These are phyloP conservation scores for Tachypleus tridentatus DNA, from an alignment of 1,140 invertebrate species.

Conservation along the genomic window DNA sequence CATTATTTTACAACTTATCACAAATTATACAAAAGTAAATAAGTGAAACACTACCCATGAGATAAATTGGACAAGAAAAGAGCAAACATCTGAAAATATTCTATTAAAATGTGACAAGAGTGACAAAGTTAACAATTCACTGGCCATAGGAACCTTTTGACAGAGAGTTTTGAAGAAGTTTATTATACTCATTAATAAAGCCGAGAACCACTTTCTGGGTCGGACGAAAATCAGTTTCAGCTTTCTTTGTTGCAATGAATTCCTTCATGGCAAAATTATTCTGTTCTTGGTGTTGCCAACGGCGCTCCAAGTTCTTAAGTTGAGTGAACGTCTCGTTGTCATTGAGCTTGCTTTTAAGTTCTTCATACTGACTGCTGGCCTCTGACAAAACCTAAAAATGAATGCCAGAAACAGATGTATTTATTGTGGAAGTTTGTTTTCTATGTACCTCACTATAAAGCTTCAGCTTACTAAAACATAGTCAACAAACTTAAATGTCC, in stretches of 20 bases:
- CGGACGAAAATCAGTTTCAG: slow-evolving; percentile 49
- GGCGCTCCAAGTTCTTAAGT: slow-evolving; percentile 48
- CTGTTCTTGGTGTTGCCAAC: slow-evolving; percentile 49
- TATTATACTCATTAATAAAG: slow-evolving; percentile 31
- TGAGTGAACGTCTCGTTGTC: slow-evolving; percentile 55
- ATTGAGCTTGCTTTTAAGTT: slow-evolving; percentile 43
- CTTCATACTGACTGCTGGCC: slow-evolving; percentile 27
- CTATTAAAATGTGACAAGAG: too few species aligned
- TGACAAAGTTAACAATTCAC: too few species aligned
- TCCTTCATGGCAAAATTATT: slow-evolving; percentile 49
- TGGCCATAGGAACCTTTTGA: not conserved
- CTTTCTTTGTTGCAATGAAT: slow-evolving; percentile 47
- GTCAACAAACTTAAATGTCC: too few species aligned
- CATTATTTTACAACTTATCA: too few species aligned
- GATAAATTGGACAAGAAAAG: too few species aligned
- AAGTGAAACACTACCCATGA: too few species aligned
- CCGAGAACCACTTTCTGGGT: slow-evolving; percentile 38
- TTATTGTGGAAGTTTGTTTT: not conserved
- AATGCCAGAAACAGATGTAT: not conserved
- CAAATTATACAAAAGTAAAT: too few species aligned
- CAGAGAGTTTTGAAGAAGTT: slow-evolving; percentile 18
- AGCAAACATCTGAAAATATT: too few species aligned
- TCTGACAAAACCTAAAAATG: slow-evolving; percentile 15
- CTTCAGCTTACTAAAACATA: too few species aligned
- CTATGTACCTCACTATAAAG: too few species aligned